Percentiles rank a stretch among this genome's conserved stretches.
These are phyloP conservation scores for Caenorhabditis latens DNA, from an alignment of 1,140 invertebrate genomes.

Conservation along the genomic window DNA sequence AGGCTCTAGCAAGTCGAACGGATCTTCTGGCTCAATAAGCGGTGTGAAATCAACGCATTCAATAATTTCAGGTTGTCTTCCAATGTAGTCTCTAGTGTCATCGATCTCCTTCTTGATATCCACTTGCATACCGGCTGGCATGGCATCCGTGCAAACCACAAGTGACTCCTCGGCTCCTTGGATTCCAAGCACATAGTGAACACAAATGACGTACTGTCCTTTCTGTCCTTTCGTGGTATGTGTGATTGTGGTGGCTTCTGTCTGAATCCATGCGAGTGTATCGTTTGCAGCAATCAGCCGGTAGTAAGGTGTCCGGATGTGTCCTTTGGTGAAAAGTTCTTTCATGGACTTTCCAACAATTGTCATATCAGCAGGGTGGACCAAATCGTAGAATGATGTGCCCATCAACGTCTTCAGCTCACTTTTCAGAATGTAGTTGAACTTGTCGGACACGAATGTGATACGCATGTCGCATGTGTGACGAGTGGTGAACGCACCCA, in stretches of 20 bases:
- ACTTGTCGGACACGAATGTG: slow-evolving; percentile 71
- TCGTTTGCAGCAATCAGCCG: slow-evolving; percentile 69
- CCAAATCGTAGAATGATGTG: slow-evolving; percentile 73
- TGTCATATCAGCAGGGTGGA: slow-evolving; percentile 71
- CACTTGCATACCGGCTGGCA: slow-evolving; percentile 57
- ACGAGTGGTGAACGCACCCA: slow-evolving; percentile 72
- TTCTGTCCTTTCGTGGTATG: slow-evolving; percentile 73
- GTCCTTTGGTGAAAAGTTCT: slow-evolving; percentile 71
- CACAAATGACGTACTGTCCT: slow-evolving; percentile 75
- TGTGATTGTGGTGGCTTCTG: slow-evolving; percentile 72
- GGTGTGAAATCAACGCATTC: slow-evolving; percentile 73
- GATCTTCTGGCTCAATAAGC: slow-evolving; percentile 62
- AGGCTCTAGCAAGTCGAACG: background rate
- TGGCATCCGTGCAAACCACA: slow-evolving; percentile 34
- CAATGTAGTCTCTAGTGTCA: slow-evolving; percentile 72
- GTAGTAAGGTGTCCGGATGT: slow-evolving; percentile 71
- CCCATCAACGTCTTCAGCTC: slow-evolving; percentile 72
- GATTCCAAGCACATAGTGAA: slow-evolving; percentile 70
- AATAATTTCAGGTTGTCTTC: slow-evolving; percentile 71
- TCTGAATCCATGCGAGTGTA: slow-evolving; percentile 71
- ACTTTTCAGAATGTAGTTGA: slow-evolving; percentile 70
- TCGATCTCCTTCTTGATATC: slow-evolving; percentile 71
- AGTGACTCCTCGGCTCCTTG: slow-evolving; percentile 68
- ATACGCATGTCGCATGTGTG: slow-evolving; percentile 76
- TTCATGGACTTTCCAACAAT: slow-evolving; percentile 57